phyloP scores from a whole-genome alignment of 2,113 vertebrate species.

The Uria lomvia region DNA sequence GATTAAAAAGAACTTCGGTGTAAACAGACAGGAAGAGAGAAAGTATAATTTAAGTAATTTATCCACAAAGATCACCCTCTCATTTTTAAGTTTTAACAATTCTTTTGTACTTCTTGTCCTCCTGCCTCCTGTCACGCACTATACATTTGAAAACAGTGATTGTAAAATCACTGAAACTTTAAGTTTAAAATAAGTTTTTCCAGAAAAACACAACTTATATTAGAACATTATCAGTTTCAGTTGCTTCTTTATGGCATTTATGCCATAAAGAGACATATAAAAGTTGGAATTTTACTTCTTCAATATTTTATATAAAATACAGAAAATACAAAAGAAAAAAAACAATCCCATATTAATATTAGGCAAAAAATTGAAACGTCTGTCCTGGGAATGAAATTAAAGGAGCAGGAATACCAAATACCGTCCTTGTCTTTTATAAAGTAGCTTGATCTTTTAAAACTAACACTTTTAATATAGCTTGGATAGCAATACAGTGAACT shows the following conservation, averaged over 20 bases:
- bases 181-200: not conserved
- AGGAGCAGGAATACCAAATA: not conserved
- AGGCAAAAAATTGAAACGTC: not conserved
- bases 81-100: not conserved
- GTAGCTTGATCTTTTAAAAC: not conserved
- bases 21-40: not conserved
- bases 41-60: not conserved
- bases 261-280: not conserved
- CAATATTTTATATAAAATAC: not conserved
- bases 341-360: not conserved
- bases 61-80: not conserved
- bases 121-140: too few relatives aligned
- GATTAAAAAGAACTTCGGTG: not conserved
- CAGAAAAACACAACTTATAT: not conserved
- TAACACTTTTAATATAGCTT: not conserved
- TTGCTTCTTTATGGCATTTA: not conserved
- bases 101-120: not conserved
- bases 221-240: not conserved
- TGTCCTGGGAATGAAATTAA: not conserved
- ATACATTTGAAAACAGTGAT: not conserved
- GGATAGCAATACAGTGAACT: not conserved
- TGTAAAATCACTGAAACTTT: not conserved
- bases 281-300: not conserved
- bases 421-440: not conserved
- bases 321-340: not conserved